These are phyloP conservation scores for Sinocyclocheilus grahami DNA, from an alignment of 2,113 vertebrate species.

Conservation along the genomic window DNA sequence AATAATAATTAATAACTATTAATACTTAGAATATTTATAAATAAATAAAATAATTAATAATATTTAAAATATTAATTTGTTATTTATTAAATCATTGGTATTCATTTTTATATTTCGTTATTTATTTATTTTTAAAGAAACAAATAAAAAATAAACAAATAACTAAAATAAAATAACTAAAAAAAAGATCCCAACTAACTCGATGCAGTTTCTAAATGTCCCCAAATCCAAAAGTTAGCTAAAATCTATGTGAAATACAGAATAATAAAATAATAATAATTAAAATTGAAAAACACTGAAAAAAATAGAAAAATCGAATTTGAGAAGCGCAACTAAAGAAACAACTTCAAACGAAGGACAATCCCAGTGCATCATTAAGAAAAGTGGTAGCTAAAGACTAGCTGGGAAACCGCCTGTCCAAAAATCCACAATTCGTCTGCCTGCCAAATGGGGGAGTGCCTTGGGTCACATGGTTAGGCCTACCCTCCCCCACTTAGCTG, in stretches of 20 bases:
- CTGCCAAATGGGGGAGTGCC: constrained; percentile 41
- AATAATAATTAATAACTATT: no score
- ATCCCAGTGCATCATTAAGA: constrained; percentile 11
- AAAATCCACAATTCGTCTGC: constrained; percentile 33
- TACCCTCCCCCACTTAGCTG: constrained; percentile 33
- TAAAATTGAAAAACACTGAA: no score
- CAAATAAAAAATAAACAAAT: neutral
- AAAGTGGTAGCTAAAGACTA: constrained; percentile 16
- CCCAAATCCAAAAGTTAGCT: neutral
- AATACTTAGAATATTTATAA: no score
- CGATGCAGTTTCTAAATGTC: neutral
- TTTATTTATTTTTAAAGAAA: no score
- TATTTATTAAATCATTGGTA: no score
- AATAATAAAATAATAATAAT: no score
- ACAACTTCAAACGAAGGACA: constrained; percentile 19
- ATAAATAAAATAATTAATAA: neutral
- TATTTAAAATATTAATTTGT: neutral
- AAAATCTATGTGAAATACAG: neutral
- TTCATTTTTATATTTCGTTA: no score
- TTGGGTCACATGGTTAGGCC: constrained; percentile 40
- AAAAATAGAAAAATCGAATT: no score
- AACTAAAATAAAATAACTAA: no score
- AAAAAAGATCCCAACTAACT: neutral
- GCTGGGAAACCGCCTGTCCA: constrained; percentile 23
- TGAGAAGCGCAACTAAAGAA: no score